phyloP scores from a whole-genome alignment of 2,888 invertebrate genomes.

The Leucoma salicis region DNA sequence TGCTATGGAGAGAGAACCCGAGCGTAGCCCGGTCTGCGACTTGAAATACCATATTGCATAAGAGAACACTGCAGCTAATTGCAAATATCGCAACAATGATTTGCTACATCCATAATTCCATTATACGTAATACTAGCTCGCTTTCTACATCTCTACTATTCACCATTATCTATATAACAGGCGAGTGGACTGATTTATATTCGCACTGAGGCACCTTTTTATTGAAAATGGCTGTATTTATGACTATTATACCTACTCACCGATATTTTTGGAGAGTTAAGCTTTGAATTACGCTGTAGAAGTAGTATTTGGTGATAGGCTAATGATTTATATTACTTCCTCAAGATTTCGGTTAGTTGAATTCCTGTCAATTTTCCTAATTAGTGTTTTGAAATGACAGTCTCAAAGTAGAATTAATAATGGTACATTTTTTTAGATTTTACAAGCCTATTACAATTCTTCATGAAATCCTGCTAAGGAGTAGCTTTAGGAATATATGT shows the following conservation, averaged over 20 bases:
- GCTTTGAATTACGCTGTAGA: slow-evolving; percentile 23
- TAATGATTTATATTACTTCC: too few species aligned
- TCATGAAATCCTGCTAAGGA: too few species aligned
- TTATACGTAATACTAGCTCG: slow-evolving; percentile 16
- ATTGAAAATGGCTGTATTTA: slow-evolving; percentile 32
- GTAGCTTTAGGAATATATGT: too few species aligned
- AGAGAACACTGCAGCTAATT: slow-evolving; percentile 33
- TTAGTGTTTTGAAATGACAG: too few species aligned
- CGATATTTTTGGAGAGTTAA: slow-evolving; percentile 20
- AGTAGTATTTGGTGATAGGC: slow-evolving; percentile 10
- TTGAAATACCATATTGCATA: neutral
- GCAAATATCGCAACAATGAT: slow-evolving; percentile 50
- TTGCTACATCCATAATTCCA: slow-evolving; percentile 32
- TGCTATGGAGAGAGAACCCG: too few species aligned
- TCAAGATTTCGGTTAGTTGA: too few species aligned
- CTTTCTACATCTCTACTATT: slow-evolving; percentile 32
- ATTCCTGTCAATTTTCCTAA: too few species aligned
- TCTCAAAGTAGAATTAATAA: too few species aligned
- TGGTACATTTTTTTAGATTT: too few species aligned
- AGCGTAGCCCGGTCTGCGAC: too few species aligned
- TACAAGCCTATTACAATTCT: too few species aligned
- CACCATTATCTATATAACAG: slow-evolving; percentile 39
- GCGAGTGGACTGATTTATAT: slow-evolving; percentile 37
- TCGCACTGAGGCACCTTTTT: slow-evolving; percentile 27
- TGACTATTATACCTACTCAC: slow-evolving; percentile 31